Evolutionary conservation across 2,797 vertebrate species (phyloP), one percentile per base, ranked within the genome.

Genomic region (Heteromormyrus szaboi): DNA sequence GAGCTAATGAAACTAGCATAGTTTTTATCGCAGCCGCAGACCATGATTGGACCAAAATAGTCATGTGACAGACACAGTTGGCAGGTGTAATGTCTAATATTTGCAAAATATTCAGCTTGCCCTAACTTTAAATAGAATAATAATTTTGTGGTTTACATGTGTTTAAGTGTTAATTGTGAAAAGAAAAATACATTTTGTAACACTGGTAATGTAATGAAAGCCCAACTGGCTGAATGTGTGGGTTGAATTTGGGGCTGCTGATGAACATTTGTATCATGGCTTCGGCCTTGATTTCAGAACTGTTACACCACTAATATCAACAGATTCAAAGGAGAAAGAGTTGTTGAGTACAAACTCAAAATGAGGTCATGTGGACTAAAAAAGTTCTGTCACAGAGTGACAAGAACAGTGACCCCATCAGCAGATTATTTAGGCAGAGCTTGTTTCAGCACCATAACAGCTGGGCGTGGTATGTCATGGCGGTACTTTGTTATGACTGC

Each of bases 381-480:
- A 7, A 46, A 84, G 44, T n/a, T 83, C 37, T 17, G 17, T 22
- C 41, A 22, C 9, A 46, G 79, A 46, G 68, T 76, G 68, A 76
- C 68, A 76, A 76, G 33, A 76, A 76, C 33, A 76, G 68, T 2
- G 12, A 76, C 33, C 68, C 33, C 68, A 76, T 37, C 33, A 76
- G 4, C 29, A 37, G 33, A 17, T 19, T 76, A 37, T 41, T 76
- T 19, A 17, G 33, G 33, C 33, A 37, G 14, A 76, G 12, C 68
- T 37, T 41, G 33, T 14, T 37, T 14, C 3, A 3, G 62, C 22
- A 65, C 5, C 33, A 17, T 90, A 93, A 91, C 86, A 50, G 91
- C 90, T 93, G 89, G 91, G 92, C 59, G 8, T 65, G 91, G 94
- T 94, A 54, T 86, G 84, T 50, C 3, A 12, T 7, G n/a, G 3